Conservation (phyloP, 2,113 vertebrate genomes). For the Pluvialis apricaria region DNA sequence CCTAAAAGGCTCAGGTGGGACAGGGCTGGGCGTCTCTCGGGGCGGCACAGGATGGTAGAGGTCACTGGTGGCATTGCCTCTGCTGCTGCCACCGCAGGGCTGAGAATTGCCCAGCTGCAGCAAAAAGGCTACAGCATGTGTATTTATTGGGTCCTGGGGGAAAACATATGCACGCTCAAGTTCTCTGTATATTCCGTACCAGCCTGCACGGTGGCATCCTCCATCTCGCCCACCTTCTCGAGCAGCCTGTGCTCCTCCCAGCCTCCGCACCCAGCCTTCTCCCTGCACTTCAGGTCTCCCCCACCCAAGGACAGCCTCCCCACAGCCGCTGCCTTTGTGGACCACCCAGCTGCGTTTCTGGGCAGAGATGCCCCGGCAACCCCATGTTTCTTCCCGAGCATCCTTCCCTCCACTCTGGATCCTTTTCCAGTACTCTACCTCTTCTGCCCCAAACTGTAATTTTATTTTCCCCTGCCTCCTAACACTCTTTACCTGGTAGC, state of each 20-base stretch:
- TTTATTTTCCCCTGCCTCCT: neutral
- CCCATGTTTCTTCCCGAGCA: rapidly evolving
- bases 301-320: neutral
- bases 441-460: neutral
- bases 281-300: no score
- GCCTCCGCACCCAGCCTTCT: neutral
- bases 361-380: neutral
- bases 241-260: neutral
- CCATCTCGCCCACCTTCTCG: rapidly evolving
- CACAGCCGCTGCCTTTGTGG: rapidly evolving
- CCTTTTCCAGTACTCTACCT: neutral
- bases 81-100: neutral
- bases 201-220: rapidly evolving
- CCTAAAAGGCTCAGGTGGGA: neutral
- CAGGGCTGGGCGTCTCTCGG: neutral
- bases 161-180: rapidly evolving
- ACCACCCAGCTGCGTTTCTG: neutral
- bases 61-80: neutral
- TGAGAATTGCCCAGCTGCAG: neutral
- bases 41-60: neutral
- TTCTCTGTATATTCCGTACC: neutral
- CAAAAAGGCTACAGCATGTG: rapidly evolving
- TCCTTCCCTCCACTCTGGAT: neutral
- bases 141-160: neutral
- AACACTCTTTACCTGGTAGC: neutral